Percentiles rank a stretch among this genome's conserved stretches.
Evolutionary conservation across 2,797 vertebrate genomes (phyloP).

Genomic region (Amphiprion clarkii): DNA sequence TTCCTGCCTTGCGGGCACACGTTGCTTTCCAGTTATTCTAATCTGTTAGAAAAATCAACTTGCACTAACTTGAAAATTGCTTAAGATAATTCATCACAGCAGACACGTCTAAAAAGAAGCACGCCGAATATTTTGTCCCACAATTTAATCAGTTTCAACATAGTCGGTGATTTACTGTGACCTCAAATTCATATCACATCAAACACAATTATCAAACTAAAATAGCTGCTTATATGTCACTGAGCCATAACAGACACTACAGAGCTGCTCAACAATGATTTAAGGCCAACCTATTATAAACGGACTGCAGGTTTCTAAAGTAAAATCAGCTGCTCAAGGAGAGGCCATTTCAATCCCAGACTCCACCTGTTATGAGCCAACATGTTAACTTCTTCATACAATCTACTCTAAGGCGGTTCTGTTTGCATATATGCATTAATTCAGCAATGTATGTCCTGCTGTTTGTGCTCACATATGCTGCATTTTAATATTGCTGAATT

Average conservation of each 20-base stretch:
- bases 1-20: neutral
- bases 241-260: neutral
- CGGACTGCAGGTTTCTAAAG: neutral
- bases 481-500: no score
- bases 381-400: no score
- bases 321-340: no score
- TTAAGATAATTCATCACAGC: constrained; percentile 15
- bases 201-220: constrained; percentile 1
- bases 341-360: neutral
- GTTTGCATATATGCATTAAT: no score
- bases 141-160: constrained; percentile 9
- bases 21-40: neutral
- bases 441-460: no score
- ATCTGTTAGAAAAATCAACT: constrained; percentile 2
- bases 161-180: neutral
- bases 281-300: neutral
- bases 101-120: neutral
- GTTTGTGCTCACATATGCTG: no score
- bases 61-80: constrained; percentile 6
- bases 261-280: no score
- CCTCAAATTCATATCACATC: constrained; percentile 13
- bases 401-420: no score
- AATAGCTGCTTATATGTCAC: neutral
- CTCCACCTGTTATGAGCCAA: no score
- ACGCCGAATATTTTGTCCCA: neutral